Percentiles rank a stretch among this genome's conserved stretches.
Evolutionary conservation across 2,113 vertebrate genomes (phyloP).

Genomic region (Sander lucioperca): DNA sequence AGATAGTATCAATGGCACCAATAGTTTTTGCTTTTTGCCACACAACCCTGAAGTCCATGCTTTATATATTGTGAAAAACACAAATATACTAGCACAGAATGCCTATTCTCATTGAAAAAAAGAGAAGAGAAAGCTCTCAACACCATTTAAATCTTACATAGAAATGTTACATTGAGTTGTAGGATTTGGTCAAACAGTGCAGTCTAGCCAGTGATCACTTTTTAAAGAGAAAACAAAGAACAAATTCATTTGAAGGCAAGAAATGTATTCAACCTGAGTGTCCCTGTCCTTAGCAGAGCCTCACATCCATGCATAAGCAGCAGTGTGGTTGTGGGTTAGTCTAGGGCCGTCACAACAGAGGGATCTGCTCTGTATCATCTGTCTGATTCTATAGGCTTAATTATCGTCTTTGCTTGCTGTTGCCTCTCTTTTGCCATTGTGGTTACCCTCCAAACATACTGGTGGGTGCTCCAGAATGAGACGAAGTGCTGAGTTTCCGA

Average conservation of each 20-base stretch:
- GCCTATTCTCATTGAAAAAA: background rate
- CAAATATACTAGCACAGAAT: background rate
- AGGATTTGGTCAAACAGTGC: background rate
- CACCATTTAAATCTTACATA: conserved; percentile 7
- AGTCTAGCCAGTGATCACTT: background rate
- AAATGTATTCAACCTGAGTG: background rate
- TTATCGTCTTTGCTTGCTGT: conserved; percentile 53
- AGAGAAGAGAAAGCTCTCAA: background rate
- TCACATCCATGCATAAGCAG: conserved; percentile 40
- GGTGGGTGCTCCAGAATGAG: conserved; percentile 34
- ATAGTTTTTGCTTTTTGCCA: background rate
- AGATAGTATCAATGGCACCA: background rate
- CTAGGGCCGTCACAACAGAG: conserved; percentile 55
- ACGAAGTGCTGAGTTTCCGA: conserved; percentile 54
- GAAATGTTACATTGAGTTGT: background rate
- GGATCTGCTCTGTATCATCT: conserved; percentile 75
- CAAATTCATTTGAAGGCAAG: conserved; percentile 11
- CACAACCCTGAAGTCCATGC: background rate
- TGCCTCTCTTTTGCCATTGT: conserved; percentile 30
- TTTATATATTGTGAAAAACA: conserved; percentile 1
- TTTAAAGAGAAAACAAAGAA: background rate
- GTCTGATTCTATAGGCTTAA: conserved; percentile 62
- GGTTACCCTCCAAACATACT: conserved; percentile 55
- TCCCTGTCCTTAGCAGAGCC: conserved; percentile 33
- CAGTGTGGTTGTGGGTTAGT: conserved; percentile 68